A percentile compares a stretch with the other conserved stretches of the same genome.
phyloP scores from a whole-genome alignment of 2,797 vertebrate genomes.

The Chelon auratus region DNA sequence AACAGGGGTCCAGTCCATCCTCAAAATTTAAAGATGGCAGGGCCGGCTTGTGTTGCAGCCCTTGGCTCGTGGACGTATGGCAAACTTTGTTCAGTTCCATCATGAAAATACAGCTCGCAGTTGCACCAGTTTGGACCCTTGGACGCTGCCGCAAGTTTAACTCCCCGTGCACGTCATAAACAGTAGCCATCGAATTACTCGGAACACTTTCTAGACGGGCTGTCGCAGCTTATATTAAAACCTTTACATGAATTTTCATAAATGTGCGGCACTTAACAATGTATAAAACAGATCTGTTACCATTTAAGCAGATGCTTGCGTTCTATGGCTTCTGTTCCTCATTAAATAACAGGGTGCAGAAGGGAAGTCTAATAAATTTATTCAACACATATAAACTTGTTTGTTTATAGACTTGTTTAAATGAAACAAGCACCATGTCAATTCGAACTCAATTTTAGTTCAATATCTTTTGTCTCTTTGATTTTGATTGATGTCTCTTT shows the following conservation, averaged over 20 bases:
- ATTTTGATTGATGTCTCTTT: too few relatives aligned
- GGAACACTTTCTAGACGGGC: background rate
- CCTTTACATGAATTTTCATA: background rate
- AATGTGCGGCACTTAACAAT: background rate
- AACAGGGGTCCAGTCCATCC: conserved; percentile 57
- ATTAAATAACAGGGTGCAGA: background rate
- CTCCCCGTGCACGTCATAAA: conserved; percentile 17
- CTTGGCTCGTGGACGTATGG: conserved; percentile 38
- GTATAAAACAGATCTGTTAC: background rate
- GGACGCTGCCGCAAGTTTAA: conserved; percentile 21
- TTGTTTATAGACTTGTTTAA: background rate
- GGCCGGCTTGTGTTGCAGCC: conserved; percentile 52
- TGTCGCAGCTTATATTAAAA: too few relatives aligned
- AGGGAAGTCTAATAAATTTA: background rate
- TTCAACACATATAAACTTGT: background rate
- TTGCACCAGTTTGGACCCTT: conserved; percentile 38
- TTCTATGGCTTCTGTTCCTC: background rate
- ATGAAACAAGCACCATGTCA: background rate
- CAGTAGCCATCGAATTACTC: background rate
- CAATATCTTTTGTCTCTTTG: background rate
- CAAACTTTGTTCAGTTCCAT: conserved; percentile 48
- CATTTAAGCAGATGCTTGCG: background rate
- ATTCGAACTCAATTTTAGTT: background rate
- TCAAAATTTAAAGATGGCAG: conserved; percentile 58
- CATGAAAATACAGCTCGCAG: conserved; percentile 45